A percentile compares a stretch with the other conserved stretches of the same genome.
These are phyloP conservation scores for Acrossocheilus fasciatus DNA, from an alignment of 2,797 vertebrate species.

Conservation along the genomic window DNA sequence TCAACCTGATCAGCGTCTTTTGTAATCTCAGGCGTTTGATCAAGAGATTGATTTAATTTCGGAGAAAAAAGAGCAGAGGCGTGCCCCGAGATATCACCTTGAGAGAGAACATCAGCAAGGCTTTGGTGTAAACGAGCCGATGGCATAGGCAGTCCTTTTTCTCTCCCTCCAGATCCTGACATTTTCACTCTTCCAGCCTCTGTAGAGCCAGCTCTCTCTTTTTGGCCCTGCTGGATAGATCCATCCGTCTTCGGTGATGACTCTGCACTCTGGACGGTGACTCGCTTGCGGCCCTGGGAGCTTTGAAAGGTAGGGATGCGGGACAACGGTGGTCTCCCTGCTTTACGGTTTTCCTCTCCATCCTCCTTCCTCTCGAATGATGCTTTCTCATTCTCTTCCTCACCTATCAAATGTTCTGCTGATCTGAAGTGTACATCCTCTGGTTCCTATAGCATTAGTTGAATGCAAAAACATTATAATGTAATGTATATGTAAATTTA, in stretches of 20 bases:
- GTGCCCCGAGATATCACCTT: conserved; percentile 47
- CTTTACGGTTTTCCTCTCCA: conserved; percentile 66
- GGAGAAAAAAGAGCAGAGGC: background rate
- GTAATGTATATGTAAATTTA: background rate
- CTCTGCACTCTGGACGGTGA: conserved; percentile 57
- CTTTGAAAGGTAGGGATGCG: conserved; percentile 80
- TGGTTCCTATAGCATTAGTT: conserved; percentile 42
- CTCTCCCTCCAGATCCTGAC: conserved; percentile 59
- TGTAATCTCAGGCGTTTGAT: conserved; percentile 39
- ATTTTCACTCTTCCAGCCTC: conserved; percentile 66
- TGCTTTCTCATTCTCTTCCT: conserved; percentile 52
- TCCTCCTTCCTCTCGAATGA: conserved; percentile 56
- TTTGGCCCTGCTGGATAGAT: conserved; percentile 41
- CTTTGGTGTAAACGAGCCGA: conserved; percentile 54
- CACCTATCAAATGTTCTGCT: conserved; percentile 22
- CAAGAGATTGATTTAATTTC: conserved; percentile 42
- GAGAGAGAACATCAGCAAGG: conserved; percentile 45
- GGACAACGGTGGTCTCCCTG: conserved; percentile 69
- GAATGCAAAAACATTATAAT: background rate
- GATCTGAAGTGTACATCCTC: conserved; percentile 29
- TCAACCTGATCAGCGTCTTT: conserved; percentile 53
- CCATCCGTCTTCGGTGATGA: conserved; percentile 53
- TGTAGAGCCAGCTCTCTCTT: conserved; percentile 28
- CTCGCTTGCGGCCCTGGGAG: conserved; percentile 67
- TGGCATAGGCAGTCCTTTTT: conserved; percentile 56